Percentiles rank a stretch among this genome's conserved stretches.
These are phyloP conservation scores for Hemiscyllium ocellatum DNA, from an alignment of 2,113 vertebrate genomes.

Conservation along the genomic window DNA sequence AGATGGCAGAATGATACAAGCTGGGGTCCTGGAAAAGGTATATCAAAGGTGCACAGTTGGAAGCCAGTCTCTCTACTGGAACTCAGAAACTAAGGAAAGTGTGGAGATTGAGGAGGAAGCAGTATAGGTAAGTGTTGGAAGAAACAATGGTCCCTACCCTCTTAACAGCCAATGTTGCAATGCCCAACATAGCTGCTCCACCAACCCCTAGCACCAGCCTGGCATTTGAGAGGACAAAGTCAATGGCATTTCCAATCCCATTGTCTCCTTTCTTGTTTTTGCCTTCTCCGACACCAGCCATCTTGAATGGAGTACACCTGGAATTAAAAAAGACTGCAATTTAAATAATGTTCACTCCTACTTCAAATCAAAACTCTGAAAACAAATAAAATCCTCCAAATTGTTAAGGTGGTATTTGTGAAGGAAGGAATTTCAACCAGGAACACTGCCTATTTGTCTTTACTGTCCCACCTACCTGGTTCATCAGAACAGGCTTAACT, in stretches of 20 bases:
- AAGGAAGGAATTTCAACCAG: neutral
- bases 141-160: conserved; percentile 60
- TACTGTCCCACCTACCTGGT: neutral
- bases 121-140: neutral
- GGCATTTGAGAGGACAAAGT: conserved; percentile 93
- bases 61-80: neutral
- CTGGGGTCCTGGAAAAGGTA: neutral
- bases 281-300: conserved; percentile 82
- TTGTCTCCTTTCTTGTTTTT: conserved; percentile 91
- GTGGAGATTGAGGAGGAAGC: neutral
- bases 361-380: neutral
- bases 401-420: neutral
- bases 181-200: conserved; percentile 92
- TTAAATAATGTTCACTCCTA: neutral
- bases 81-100: neutral
- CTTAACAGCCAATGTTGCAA: conserved; percentile 89
- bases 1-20: neutral
- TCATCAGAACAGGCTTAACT: neutral
- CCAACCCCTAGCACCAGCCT: conserved; percentile 94
- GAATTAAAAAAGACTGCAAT: neutral
- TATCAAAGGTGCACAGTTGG: neutral
- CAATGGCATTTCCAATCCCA: conserved; percentile 85
- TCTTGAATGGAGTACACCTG: conserved; percentile 47
- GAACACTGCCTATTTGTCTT: neutral
- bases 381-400: neutral